Base-by-base conservation (phyloP, 2,888 invertebrate genomes). In the Agriopis aurantiaria region DNA sequence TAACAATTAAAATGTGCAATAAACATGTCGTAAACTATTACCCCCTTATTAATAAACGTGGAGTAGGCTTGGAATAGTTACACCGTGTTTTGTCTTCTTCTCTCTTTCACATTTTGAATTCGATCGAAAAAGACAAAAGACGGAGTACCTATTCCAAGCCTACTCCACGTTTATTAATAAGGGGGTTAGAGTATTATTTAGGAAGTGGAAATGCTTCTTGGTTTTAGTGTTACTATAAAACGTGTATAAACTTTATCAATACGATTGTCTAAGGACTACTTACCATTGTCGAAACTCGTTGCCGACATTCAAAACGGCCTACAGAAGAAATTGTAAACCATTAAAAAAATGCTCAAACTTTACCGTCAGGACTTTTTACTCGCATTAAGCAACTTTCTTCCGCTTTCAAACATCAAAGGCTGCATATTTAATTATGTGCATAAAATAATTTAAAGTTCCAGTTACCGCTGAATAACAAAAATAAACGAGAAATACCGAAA, bases 351-450 rank as follows among this genome's bases (percentile, higher is more conserved):
- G 6, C n/a, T 12, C 11, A 49, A 51, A 59, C 55, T 68, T 68
- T 58, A 9, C 43, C 46, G 10, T 23, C 41, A 14, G 49, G 23
- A 53, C 43, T 17, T 12, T 45, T 17, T 33, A 11, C 45, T 14
- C 41, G 8, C 41, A 14, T 57, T 62, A 59, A 55, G 43, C 55
- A 65, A 69, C 65, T 65, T 69, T 69, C 65, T 48, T 64, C 43
- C 40, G 33, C 68, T 69, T 65, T 51, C 60, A 56, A 61, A 60
- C 48, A 17, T 61, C 55, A 58, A 60, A 64, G 51, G 49, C 33
- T 51, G 33, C 63, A 40, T 55, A 46, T 11, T 60, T 69, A 69
- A 60, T 65, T 65, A 57, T 11, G 43, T 17, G 46, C 49, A 53
- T 40, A 64, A 59, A 55, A 8, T n/a, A 40, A 56, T 46, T 49